Evolutionary conservation across 2,113 vertebrate species (phyloP).

Genomic region (Dolichallabes microphthalmus): DNA sequence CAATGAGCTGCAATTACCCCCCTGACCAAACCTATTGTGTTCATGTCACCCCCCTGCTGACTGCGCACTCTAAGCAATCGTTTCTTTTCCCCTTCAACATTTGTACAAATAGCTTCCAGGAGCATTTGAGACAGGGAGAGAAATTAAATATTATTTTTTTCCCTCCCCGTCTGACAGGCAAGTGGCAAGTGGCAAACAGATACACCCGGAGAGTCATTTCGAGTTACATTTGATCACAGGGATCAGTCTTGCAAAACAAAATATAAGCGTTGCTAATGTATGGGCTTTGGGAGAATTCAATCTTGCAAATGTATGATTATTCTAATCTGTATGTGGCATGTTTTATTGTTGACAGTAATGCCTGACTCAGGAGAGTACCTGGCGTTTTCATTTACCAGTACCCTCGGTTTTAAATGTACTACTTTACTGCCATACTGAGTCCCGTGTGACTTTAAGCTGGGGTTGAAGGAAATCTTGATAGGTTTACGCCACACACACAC

Average conservation of each 20-base stretch:
- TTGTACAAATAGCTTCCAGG: slow-evolving; percentile 54
- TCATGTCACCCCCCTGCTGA: slow-evolving; percentile 47
- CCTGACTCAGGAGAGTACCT: slow-evolving; percentile 30
- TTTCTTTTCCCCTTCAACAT: slow-evolving; percentile 52
- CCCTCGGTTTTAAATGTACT: slow-evolving; percentile 15
- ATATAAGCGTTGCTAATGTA: slow-evolving; percentile 41
- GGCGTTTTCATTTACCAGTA: slow-evolving; percentile 2
- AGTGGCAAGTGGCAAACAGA: slow-evolving; percentile 40
- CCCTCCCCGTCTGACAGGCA: slow-evolving; percentile 34
- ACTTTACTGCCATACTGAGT: background rate
- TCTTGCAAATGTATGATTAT: slow-evolving; percentile 47
- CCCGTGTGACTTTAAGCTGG: background rate
- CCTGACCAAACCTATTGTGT: slow-evolving; percentile 51
- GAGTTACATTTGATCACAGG: slow-evolving; percentile 39
- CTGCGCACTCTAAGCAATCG: slow-evolving; percentile 54
- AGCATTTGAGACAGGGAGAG: slow-evolving; percentile 40
- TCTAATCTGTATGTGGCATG: slow-evolving; percentile 31
- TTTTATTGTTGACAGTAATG: slow-evolving; percentile 24
- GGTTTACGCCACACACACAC: background rate
- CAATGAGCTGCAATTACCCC: slow-evolving; percentile 54
- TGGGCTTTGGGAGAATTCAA: slow-evolving; percentile 45
- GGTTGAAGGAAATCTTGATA: background rate
- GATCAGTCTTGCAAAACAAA: slow-evolving; percentile 22
- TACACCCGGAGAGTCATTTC: slow-evolving; percentile 48
- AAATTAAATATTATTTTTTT: slow-evolving; percentile 52